phyloP scores from a whole-genome alignment of 2,888 invertebrate genomes.

The Agrochola lota region DNA sequence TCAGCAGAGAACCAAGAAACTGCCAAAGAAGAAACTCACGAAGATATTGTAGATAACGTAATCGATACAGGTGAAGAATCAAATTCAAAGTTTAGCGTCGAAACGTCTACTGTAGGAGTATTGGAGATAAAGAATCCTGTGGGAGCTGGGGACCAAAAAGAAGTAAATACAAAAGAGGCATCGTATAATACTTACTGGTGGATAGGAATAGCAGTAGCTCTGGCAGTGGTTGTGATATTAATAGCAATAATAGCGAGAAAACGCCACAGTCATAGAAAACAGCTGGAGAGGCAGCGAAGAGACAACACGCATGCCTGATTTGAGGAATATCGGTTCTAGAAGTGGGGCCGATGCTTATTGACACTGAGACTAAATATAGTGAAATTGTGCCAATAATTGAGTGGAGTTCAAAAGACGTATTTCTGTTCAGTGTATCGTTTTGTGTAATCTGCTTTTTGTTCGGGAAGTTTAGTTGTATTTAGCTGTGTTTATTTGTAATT shows the following conservation, averaged over 20 bases:
- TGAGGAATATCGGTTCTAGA: conserved; percentile 90
- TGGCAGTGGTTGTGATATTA: conserved; percentile 83
- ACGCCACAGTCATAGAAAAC: conserved; percentile 88
- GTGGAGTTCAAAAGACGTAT: conserved; percentile 71
- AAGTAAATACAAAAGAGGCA: conserved; percentile 80
- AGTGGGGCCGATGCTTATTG: conserved; percentile 78
- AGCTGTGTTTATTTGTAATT: conserved; percentile 65
- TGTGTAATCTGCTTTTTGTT: conserved; percentile 63
- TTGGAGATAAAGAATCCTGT: conserved; percentile 86
- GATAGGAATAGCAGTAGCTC: conserved; percentile 87
- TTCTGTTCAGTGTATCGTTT: conserved; percentile 64
- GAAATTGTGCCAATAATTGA: conserved; percentile 82
- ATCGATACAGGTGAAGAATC: conserved; percentile 81
- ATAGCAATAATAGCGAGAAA: conserved; percentile 87
- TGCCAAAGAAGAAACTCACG: conserved; percentile 61
- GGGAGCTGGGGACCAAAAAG: conserved; percentile 77
- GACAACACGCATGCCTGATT: conserved; percentile 87
- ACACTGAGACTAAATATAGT: conserved; percentile 75
- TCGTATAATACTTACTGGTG: conserved; percentile 88
- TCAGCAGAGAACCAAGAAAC: conserved; percentile 60
- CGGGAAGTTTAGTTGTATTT: conserved; percentile 59
- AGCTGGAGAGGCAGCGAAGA: conserved; percentile 86
- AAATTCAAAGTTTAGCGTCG: conserved; percentile 77
- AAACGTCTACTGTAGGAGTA: conserved; percentile 87
- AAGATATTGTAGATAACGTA: conserved; percentile 76